Percentiles rank a stretch among this genome's conserved stretches.
These are phyloP conservation scores for Calycopis cecrops DNA, from an alignment of 1,140 invertebrate species.

Conservation along the genomic window DNA sequence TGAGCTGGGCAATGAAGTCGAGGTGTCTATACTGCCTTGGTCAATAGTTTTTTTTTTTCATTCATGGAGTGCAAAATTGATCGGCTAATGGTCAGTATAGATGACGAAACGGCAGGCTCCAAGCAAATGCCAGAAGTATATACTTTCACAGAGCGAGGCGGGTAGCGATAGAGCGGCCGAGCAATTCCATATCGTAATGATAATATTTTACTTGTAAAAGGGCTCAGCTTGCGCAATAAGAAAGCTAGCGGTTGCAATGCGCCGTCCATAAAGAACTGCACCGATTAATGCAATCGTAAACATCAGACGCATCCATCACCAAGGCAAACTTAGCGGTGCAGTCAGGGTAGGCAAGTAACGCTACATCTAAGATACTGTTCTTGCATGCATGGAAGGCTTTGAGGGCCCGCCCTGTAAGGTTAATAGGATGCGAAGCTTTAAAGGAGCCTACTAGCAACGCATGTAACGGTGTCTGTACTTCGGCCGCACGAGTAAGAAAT, in stretches of 20 bases:
- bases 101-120: background rate
- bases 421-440: background rate
- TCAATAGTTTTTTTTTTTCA: slow-evolving; percentile 13
- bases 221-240: background rate
- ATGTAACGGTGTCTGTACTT: background rate
- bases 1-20: slow-evolving; percentile 18
- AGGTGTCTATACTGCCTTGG: slow-evolving; percentile 16
- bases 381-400: background rate
- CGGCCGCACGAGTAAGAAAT: slow-evolving; percentile 3
- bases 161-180: too few species aligned
- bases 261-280: background rate
- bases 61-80: background rate
- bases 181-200: background rate
- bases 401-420: background rate
- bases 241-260: background rate
- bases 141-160: background rate
- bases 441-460: background rate
- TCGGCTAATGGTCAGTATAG: slow-evolving; percentile 4
- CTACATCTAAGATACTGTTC: background rate
- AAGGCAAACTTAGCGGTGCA: background rate
- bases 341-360: background rate
- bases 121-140: background rate
- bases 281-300: background rate
- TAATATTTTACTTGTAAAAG: background rate
- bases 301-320: background rate